Conservation (phyloP, 2,888 invertebrate species). For the Eristalis tenax region DNA sequence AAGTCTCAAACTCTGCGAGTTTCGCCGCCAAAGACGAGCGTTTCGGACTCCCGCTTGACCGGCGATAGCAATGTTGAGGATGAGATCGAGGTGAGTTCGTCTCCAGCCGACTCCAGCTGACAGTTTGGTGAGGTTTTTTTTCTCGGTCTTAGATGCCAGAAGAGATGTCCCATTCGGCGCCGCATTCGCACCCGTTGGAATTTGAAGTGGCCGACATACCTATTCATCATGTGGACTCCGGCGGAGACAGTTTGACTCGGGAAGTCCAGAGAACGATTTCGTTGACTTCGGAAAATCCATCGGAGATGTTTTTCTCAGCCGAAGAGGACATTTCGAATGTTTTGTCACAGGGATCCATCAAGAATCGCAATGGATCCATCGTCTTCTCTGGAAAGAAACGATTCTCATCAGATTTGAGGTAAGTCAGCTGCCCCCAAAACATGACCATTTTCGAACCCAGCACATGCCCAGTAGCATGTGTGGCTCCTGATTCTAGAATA, state of each 20-base stretch:
- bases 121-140: neutral
- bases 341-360: conserved; percentile 79
- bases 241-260: conserved; percentile 78
- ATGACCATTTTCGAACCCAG: too few species aligned
- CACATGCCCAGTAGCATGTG: too few species aligned
- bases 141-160: conserved; percentile 77
- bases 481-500: too few species aligned
- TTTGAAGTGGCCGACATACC: conserved; percentile 81
- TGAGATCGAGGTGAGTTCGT: conserved; percentile 81
- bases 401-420: conserved; percentile 81
- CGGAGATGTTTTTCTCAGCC: conserved; percentile 95
- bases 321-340: conserved; percentile 89
- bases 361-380: conserved; percentile 79
- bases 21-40: conserved; percentile 90
- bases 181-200: conserved; percentile 80
- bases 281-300: conserved; percentile 93
- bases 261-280: conserved; percentile 90
- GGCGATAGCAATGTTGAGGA: conserved; percentile 83
- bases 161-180: conserved; percentile 81
- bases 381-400: conserved; percentile 80
- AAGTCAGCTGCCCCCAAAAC: neutral
- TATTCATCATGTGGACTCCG: conserved; percentile 74
- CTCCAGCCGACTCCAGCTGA: neutral
- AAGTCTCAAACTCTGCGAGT: conserved; percentile 80
- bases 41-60: conserved; percentile 92